phyloP scores from a whole-genome alignment of 35 echinoderm and acorn worm species.

The Stichopus chloronotus region DNA sequence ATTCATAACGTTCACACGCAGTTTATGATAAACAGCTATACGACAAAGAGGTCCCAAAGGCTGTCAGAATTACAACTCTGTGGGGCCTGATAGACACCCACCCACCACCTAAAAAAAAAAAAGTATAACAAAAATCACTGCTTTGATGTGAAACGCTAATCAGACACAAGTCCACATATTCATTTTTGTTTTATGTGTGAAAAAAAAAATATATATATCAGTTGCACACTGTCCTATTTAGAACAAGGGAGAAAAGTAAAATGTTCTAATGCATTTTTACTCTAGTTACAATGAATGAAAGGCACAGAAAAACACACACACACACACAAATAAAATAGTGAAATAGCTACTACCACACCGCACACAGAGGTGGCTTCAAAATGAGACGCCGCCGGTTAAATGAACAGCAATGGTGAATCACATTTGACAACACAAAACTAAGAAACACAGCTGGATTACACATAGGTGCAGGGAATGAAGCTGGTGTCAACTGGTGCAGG shows the following conservation, averaged over 20 bases:
- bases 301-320: conserved; percentile 31
- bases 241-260: neutral
- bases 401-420: conserved; percentile 4
- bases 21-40: neutral
- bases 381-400: conserved; percentile 25
- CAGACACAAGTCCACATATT: neutral
- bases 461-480: too few relatives aligned
- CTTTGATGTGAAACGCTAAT: conserved; percentile 3
- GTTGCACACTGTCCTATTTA: conserved; percentile 13
- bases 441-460: too few relatives aligned
- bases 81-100: neutral
- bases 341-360: conserved; percentile 21
- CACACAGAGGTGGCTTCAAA: conserved; percentile 8
- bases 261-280: neutral
- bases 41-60: neutral
- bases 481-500: too few relatives aligned
- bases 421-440: neutral
- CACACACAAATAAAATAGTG: neutral
- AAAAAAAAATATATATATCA: conserved; percentile 14
- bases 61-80: neutral
- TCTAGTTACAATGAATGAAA: conserved; percentile 35
- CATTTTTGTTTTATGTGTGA: neutral
- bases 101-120: neutral
- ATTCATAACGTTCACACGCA: neutral
- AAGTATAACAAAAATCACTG: conserved; percentile 14